These are phyloP conservation scores for Hemaris fuciformis DNA, from an alignment of 2,888 invertebrate genomes.

Conservation along the genomic window DNA sequence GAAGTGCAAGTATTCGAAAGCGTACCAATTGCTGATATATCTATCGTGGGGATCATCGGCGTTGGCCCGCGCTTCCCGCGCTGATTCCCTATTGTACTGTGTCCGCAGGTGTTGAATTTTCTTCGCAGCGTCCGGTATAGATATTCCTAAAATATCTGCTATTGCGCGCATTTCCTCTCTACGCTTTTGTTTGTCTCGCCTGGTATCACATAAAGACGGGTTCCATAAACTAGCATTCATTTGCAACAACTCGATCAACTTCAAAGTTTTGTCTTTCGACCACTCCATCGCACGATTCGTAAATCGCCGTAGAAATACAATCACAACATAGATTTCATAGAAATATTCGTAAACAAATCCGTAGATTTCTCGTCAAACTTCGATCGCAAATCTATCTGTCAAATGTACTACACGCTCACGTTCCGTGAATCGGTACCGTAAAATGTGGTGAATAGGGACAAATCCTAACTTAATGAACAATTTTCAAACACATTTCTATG, in stretches of 20 bases:
- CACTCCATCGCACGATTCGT: conserved; percentile 64
- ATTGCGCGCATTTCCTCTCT: conserved; percentile 68
- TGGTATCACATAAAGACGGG: conserved; percentile 64
- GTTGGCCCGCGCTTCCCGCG: conserved; percentile 74
- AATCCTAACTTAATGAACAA: too few species aligned
- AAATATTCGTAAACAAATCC: conserved; percentile 49
- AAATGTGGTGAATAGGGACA: too few species aligned
- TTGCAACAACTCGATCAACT: conserved; percentile 71
- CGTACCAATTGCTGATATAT: conserved; percentile 79
- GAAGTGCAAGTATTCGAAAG: conserved; percentile 82
- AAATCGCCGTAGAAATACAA: conserved; percentile 31
- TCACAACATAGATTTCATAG: conserved; percentile 37
- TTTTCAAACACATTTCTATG: too few species aligned
- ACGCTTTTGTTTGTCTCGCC: conserved; percentile 71
- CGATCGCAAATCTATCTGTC: background rate
- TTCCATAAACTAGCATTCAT: conserved; percentile 70
- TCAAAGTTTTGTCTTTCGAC: conserved; percentile 74
- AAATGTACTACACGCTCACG: background rate
- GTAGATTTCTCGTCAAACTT: conserved; percentile 46
- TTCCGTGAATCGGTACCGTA: background rate
- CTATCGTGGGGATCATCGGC: conserved; percentile 77
- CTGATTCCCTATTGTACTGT: conserved; percentile 82
- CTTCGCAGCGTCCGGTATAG: conserved; percentile 77
- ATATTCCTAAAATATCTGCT: conserved; percentile 59
- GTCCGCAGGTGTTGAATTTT: conserved; percentile 83